phyloP scores from a whole-genome alignment of 1,140 invertebrate genomes.

The Cherax quadricarinatus region DNA sequence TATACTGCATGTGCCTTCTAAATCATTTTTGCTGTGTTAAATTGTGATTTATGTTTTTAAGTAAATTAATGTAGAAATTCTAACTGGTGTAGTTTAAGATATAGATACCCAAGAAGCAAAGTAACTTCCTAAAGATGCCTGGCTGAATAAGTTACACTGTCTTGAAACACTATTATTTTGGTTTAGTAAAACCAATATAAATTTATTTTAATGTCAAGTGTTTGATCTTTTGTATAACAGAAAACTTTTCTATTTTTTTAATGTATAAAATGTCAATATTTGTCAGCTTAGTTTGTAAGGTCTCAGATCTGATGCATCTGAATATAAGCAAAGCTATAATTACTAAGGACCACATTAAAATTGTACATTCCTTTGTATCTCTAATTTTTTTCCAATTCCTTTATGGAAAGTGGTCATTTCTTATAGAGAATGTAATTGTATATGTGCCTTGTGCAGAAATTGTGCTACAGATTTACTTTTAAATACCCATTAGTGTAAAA shows the following conservation, averaged over 20 bases:
- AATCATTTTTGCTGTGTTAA: background rate
- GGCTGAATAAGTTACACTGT: background rate
- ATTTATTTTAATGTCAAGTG: background rate
- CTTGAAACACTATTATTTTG: background rate
- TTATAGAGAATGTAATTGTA: background rate
- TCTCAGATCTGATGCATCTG: background rate
- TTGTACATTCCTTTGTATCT: constrained; percentile 6
- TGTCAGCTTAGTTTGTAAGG: background rate
- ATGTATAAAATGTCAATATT: constrained; percentile 22
- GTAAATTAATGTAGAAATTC: background rate
- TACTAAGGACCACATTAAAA: background rate
- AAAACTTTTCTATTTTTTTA: constrained; percentile 7
- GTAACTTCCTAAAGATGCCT: background rate
- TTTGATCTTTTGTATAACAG: background rate
- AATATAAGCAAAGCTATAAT: background rate
- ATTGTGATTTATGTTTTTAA: constrained; percentile 4
- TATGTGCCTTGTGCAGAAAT: background rate
- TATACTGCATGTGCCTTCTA: background rate
- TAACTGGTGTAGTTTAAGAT: background rate
- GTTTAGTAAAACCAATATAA: background rate
- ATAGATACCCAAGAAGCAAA: background rate
- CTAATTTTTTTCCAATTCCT: background rate
- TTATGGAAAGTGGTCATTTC: background rate
- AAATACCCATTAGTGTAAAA: no score
- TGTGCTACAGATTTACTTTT: background rate